Percentiles rank a stretch among this genome's conserved stretches.
Evolutionary conservation across 2,888 invertebrate species (phyloP).

Genomic region (Silvanus unidentatus): DNA sequence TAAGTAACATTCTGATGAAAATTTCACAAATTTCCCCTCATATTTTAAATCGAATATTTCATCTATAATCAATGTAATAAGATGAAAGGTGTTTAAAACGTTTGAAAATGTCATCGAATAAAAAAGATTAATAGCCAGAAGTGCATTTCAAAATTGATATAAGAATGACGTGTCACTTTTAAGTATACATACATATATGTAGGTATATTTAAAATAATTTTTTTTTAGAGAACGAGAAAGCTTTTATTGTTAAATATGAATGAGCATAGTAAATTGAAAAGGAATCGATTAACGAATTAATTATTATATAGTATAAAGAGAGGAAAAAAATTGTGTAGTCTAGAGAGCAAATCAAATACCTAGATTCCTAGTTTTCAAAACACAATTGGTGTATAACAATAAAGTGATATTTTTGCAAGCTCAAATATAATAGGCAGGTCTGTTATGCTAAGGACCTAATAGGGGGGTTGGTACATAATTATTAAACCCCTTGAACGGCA

Average conservation of each 20-base stretch:
- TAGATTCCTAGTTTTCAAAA: constrained; percentile 28
- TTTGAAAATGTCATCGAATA: no score
- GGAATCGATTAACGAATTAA: constrained; percentile 23
- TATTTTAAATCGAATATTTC: no score
- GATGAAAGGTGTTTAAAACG: no score
- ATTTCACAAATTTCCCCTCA: constrained; percentile 5
- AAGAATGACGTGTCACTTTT: constrained; percentile 8
- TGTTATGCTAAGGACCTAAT: constrained; percentile 44
- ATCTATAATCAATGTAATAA: no score
- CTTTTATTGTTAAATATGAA: no score
- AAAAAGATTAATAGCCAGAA: no score
- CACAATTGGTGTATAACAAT: constrained; percentile 27
- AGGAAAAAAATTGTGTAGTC: no score
- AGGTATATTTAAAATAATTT: background rate
- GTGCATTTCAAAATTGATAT: no score
- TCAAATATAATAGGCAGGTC: constrained; percentile 40
- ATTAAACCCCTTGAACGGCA: constrained; percentile 43
- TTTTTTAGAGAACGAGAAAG: no score
- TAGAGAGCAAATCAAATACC: constrained; percentile 31
- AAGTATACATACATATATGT: background rate
- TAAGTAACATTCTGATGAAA: constrained; percentile 3
- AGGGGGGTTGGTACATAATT: constrained; percentile 46
- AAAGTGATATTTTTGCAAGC: constrained; percentile 37
- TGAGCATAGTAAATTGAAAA: constrained; percentile 18
- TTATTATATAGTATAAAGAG: no score